Evolutionary conservation across 2,797 vertebrate genomes (phyloP).

Genomic region (Danionella dracula): DNA sequence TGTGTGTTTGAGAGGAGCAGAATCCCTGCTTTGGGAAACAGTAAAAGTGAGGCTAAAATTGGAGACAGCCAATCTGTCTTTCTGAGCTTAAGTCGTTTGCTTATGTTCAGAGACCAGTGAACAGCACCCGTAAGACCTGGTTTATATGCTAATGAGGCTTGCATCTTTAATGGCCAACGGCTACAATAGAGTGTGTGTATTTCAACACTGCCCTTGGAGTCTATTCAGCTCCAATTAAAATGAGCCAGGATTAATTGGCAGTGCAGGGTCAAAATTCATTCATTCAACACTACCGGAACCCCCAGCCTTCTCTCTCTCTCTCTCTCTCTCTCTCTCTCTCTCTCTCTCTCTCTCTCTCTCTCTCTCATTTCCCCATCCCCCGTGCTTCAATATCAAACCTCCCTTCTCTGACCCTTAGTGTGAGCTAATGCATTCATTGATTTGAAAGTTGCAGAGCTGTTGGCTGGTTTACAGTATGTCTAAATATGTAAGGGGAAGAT

Average conservation of each 20-base stretch:
- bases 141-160: slow-evolving; percentile 70
- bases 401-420: background rate
- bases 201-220: slow-evolving; percentile 58
- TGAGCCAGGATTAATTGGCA: slow-evolving; percentile 67
- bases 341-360: slow-evolving; percentile 40
- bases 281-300: slow-evolving; percentile 54
- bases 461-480: slow-evolving; percentile 19
- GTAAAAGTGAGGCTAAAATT: slow-evolving; percentile 35
- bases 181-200: slow-evolving; percentile 50
- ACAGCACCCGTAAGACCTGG: slow-evolving; percentile 63
- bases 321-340: slow-evolving; percentile 33
- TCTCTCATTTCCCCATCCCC: background rate
- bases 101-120: slow-evolving; percentile 59
- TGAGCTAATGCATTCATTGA: slow-evolving; percentile 21
- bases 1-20: slow-evolving; percentile 18
- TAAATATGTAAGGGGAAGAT: slow-evolving; percentile 24
- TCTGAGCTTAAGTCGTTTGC: slow-evolving; percentile 59
- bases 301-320: slow-evolving; percentile 51
- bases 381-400: no score
- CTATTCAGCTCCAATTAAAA: slow-evolving; percentile 71
- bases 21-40: slow-evolving; percentile 19
- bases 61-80: slow-evolving; percentile 39
- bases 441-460: slow-evolving; percentile 12
- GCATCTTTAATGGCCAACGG: slow-evolving; percentile 63
- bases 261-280: slow-evolving; percentile 68